Evolutionary conservation across 2,113 vertebrate species (phyloP).

Genomic region (Mirza zaza): DNA sequence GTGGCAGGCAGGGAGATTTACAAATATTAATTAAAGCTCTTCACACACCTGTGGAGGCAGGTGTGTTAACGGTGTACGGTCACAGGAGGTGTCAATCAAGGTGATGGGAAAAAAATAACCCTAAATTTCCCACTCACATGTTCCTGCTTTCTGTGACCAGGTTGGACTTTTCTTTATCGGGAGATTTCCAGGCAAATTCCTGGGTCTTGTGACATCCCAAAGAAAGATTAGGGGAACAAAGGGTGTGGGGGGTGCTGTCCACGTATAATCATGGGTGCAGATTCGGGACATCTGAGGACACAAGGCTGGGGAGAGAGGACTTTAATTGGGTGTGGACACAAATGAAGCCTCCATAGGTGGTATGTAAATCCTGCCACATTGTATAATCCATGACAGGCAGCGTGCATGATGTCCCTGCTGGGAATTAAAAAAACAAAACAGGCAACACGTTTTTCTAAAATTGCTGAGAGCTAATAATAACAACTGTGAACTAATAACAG

Average conservation of each 20-base stretch:
- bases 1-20: slow-evolving; percentile 40
- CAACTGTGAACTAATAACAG: background rate
- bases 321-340: slow-evolving; percentile 18
- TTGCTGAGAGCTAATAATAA: slow-evolving; percentile 30
- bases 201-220: background rate
- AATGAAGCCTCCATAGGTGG: background rate
- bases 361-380: slow-evolving; percentile 12
- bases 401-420: background rate
- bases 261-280: background rate
- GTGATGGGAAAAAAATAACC: background rate
- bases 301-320: background rate
- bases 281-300: background rate
- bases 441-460: slow-evolving; percentile 7
- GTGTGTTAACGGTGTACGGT: slow-evolving; percentile 31
- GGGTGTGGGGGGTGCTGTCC: fast-evolving
- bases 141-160: background rate
- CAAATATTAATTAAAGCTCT: slow-evolving; percentile 64
- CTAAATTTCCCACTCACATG: background rate
- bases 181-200: background rate
- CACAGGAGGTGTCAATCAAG: slow-evolving; percentile 18
- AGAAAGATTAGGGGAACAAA: background rate
- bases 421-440: background rate
- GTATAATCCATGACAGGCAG: background rate
- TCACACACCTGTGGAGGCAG: slow-evolving; percentile 38
- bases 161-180: background rate